phyloP scores from a whole-genome alignment of 2,888 invertebrate species.

The Tenthredo notha region DNA sequence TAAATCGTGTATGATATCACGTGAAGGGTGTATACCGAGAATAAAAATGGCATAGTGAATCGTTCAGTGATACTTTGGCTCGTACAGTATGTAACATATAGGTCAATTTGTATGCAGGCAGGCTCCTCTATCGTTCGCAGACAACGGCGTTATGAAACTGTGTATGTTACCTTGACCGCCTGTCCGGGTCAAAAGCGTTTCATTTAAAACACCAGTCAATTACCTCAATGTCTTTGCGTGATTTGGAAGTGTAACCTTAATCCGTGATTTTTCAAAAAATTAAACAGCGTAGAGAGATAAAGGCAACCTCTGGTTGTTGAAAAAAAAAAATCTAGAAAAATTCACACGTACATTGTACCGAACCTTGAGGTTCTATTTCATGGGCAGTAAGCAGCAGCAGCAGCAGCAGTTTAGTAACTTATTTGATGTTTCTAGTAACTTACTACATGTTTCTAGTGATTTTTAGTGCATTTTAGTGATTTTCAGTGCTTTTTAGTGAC shows the following conservation, averaged over 20 bases:
- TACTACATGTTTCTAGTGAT: no score
- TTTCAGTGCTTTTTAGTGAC: no score
- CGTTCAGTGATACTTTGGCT: background rate
- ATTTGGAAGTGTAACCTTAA: slow-evolving; percentile 14
- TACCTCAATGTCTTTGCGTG: slow-evolving; percentile 20
- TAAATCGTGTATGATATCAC: background rate
- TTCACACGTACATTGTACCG: no score
- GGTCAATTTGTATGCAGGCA: slow-evolving; percentile 16
- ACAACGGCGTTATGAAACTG: slow-evolving; percentile 70
- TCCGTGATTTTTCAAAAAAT: background rate
- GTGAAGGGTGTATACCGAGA: background rate
- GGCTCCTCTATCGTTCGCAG: slow-evolving; percentile 32
- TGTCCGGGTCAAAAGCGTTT: slow-evolving; percentile 67
- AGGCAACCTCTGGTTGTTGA: background rate
- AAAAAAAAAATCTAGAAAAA: background rate
- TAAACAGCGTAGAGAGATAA: background rate
- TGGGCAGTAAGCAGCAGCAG: no score
- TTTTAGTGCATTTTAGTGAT: no score
- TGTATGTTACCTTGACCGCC: slow-evolving; percentile 74
- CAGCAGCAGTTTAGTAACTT: no score
- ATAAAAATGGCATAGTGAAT: background rate
- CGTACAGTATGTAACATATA: background rate
- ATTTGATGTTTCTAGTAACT: no score
- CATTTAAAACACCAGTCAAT: slow-evolving; percentile 31
- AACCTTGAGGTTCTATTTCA: no score